Evolutionary conservation across 2,797 vertebrate species (phyloP), one percentile per base, ranked within the genome.

Genomic region (Hydrocynus forskahlii): DNA sequence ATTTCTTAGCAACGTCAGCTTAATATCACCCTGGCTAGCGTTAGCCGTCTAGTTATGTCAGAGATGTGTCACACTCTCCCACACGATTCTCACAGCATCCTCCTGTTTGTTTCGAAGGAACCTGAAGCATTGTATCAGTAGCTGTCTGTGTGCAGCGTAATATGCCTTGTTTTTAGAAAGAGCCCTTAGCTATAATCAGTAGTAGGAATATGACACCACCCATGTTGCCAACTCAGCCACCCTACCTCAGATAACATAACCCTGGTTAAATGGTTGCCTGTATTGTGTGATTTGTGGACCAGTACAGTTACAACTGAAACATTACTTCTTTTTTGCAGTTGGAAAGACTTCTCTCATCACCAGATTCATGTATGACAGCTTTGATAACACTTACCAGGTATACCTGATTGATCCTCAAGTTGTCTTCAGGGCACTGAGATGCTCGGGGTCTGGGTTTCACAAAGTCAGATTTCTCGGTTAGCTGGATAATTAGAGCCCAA

Each of bases 321-420:
- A 21, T 4, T 48, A 62, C 40, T n/a, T 87, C 19, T 88, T 83
- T 79, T 90, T 87, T 90, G 68, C 93, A 98, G 97, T 97, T 87
- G 97, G 97, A 78, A 98, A 98, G 93, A 98, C 97, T 29, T 98
- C 97, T 62, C 95, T 98, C 87, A 98, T 98, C 92, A 98, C 97
- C 69, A 94, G 97, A 90, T 98, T 98, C 90, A 98, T 98, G 97
- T 98, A 98, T 52, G 97, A 98, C 95, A 98, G 97, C 92, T 98
- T 98, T 80, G 97, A 98, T 95, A 97, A 98, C 91, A 97, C 97
- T 2, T 97, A 98, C 89, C 97, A 98, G 96, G 97, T 97, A 92
- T 59, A 10, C 89, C 54, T 64, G 45, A 43, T 54, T 1, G 40
- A 2, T 5, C 19, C 13, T 9, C 5, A 12, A 38, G 19, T 14